Evolutionary conservation across 2,797 vertebrate genomes (phyloP).

Genomic region (Glyptemys insculpta): DNA sequence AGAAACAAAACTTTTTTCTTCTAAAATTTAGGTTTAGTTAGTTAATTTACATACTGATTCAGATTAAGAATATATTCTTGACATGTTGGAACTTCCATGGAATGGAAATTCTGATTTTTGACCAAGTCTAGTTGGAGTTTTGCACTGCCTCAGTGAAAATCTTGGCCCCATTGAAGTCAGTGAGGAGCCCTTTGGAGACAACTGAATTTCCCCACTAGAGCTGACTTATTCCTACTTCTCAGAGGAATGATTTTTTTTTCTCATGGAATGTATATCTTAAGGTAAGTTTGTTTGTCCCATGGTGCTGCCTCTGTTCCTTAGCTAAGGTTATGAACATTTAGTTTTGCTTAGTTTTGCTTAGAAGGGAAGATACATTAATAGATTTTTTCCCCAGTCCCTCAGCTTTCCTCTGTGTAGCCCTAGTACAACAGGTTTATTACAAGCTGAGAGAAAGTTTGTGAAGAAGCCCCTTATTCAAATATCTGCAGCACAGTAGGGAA

Average conservation of each 20-base stretch:
- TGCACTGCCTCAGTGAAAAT: background rate
- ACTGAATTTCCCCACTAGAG: background rate
- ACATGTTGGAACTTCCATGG: background rate
- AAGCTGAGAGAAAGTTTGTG: background rate
- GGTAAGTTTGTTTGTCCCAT: background rate
- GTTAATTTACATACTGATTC: background rate
- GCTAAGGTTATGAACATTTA: background rate
- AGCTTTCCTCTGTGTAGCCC: no score
- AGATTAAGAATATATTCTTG: background rate
- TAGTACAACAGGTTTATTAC: rapidly evolving
- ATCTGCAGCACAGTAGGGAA: background rate
- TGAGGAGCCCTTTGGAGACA: background rate
- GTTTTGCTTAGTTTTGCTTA: no score
- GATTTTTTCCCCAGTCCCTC: background rate
- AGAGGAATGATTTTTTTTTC: background rate
- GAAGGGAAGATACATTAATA: background rate
- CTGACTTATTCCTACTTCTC: background rate
- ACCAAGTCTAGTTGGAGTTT: background rate
- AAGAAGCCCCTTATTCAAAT: background rate
- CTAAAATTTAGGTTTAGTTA: no score
- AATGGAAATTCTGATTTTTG: background rate
- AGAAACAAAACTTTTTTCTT: background rate
- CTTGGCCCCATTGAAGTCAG: background rate
- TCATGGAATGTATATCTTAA: background rate
- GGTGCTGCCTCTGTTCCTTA: background rate